Evolutionary conservation across 2,113 vertebrate species (phyloP).

Genomic region (Serilophus lunatus): DNA sequence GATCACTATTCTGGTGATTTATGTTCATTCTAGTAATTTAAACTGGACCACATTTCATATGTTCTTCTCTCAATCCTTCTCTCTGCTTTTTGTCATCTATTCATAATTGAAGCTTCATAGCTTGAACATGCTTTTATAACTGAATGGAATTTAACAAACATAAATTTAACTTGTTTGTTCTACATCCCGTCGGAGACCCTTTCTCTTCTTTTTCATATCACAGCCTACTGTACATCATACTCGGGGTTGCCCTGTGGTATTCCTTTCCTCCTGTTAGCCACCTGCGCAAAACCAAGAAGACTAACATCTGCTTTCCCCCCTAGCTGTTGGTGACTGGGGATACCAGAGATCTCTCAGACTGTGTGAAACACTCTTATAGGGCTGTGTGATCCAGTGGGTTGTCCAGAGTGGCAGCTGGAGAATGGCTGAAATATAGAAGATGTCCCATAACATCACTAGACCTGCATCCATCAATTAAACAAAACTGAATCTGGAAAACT

Average conservation of each 20-base stretch:
- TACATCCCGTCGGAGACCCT: background rate
- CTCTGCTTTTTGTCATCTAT: background rate
- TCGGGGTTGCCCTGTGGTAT: background rate
- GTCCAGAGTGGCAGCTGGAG: background rate
- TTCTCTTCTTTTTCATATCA: background rate
- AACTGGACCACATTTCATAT: background rate
- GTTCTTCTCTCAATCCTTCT: background rate
- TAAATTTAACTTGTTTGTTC: background rate
- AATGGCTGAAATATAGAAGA: background rate
- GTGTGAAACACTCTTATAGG: background rate
- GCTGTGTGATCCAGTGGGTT: background rate
- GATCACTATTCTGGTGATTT: background rate
- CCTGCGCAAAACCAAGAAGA: background rate
- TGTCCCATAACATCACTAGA: background rate
- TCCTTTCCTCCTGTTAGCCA: background rate
- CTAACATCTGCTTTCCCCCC: background rate
- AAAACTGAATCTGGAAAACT: background rate
- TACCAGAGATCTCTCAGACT: background rate
- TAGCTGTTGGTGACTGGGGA: background rate
- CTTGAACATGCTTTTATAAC: background rate
- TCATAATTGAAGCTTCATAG: background rate
- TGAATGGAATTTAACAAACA: background rate
- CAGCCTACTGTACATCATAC: background rate
- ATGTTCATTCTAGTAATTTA: background rate
- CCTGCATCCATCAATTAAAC: fast-evolving